Conservation (phyloP, 35 echinoderm and acorn worm genomes). For the Strongylocentrotus purpuratus region DNA sequence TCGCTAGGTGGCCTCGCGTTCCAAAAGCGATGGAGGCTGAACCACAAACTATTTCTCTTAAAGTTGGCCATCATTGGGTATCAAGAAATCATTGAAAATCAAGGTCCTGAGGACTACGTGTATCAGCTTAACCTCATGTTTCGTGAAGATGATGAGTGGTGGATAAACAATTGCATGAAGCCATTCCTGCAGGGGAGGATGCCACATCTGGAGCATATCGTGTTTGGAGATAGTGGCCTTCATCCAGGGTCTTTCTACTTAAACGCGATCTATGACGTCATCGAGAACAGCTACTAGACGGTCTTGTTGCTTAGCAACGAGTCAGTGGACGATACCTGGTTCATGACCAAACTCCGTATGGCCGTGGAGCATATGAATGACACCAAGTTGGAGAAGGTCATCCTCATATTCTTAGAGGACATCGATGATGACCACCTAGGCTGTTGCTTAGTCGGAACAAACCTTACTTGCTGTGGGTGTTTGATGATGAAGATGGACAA, state of each 20-base stretch:
- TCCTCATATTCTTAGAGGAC: slow-evolving; percentile 20
- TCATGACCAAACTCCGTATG: slow-evolving; percentile 45
- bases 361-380: slow-evolving; percentile 42
- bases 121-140: slow-evolving; percentile 35
- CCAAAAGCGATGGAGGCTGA: slow-evolving; percentile 16
- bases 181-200: not conserved
- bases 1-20: not conserved
- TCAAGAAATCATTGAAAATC: not conserved
- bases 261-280: not conserved
- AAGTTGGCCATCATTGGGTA: slow-evolving; percentile 16
- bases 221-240: not conserved
- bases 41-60: not conserved
- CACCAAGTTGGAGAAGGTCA: slow-evolving; percentile 13
- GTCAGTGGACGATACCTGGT: not conserved
- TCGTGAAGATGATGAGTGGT: not conserved
- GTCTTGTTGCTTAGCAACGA: slow-evolving; percentile 21
- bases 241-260: not conserved
- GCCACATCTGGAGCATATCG: not conserved
- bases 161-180: not conserved
- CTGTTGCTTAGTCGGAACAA: slow-evolving; percentile 26
- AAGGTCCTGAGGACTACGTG: not conserved
- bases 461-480: slow-evolving; percentile 12
- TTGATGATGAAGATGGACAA: slow-evolving; percentile 37
- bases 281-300: slow-evolving; percentile 9
- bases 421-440: slow-evolving; percentile 19